A percentile compares a stretch with the other conserved stretches of the same genome.
These are phyloP conservation scores for Coccyzus lansbergi DNA, from an alignment of 2,797 vertebrate species.

Conservation along the genomic window DNA sequence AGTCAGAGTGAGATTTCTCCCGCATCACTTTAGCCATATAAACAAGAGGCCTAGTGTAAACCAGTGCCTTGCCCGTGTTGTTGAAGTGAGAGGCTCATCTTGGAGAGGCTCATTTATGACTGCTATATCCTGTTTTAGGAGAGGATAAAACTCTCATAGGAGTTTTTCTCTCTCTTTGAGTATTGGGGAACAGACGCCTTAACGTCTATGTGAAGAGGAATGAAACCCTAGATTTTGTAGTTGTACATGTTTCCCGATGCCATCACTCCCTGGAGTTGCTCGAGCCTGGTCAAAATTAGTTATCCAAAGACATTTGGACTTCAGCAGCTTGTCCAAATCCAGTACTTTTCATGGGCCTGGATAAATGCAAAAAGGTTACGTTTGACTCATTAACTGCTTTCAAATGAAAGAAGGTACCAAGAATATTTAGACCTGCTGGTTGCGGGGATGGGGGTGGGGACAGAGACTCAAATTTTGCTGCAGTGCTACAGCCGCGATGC, in stretches of 20 bases:
- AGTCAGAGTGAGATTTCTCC: background rate
- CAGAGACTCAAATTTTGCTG: background rate
- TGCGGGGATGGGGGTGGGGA: accelerated
- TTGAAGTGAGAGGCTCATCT: background rate
- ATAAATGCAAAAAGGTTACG: accelerated
- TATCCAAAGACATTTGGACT: background rate
- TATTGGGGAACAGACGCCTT: background rate
- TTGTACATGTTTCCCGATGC: background rate
- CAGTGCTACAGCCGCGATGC: background rate
- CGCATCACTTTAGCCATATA: background rate
- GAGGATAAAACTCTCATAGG: background rate
- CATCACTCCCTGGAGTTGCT: background rate
- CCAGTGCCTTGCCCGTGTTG: background rate
- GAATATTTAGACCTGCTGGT: too few relatives aligned
- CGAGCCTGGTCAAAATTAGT: background rate
- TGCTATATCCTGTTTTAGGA: background rate
- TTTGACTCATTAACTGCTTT: background rate
- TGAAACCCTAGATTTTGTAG: background rate
- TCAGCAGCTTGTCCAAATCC: background rate
- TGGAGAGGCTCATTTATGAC: background rate
- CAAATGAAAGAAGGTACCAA: background rate
- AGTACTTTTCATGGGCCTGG: background rate
- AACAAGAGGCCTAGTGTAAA: background rate
- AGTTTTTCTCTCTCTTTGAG: background rate
- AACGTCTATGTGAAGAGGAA: background rate